phyloP scores from a whole-genome alignment of 2,113 vertebrate genomes.

The Myodes glareolus region DNA sequence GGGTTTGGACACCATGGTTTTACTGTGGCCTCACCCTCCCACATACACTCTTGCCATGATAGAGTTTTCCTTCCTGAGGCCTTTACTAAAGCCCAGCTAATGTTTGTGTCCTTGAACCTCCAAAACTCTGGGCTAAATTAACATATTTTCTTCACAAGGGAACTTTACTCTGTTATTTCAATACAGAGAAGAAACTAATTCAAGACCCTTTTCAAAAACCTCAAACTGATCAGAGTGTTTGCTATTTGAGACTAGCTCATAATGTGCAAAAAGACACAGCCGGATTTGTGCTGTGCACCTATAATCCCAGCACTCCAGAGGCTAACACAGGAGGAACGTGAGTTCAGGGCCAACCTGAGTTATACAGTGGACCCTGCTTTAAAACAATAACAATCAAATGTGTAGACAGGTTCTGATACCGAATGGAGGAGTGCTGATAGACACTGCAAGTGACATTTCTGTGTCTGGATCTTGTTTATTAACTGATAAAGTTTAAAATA shows the following conservation, averaged over 20 bases:
- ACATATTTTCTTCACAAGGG: not conserved
- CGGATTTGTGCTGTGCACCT: not conserved
- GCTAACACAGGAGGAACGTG: not conserved
- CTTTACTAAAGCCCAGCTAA: not conserved
- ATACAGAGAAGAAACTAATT: not conserved
- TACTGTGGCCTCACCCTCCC: not conserved
- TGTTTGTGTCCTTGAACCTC: not conserved
- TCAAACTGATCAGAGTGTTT: not conserved
- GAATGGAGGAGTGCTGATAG: not conserved
- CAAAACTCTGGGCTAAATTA: not conserved
- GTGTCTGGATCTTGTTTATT: not conserved
- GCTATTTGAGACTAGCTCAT: not conserved
- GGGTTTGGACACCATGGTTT: not conserved
- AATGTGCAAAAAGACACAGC: not conserved
- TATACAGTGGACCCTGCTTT: not conserved
- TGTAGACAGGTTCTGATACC: not conserved
- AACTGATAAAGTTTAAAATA: not conserved
- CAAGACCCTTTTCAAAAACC: not conserved
- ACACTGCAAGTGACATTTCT: not conserved
- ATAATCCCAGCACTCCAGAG: not conserved
- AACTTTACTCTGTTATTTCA: not conserved
- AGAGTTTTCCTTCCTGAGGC: not conserved
- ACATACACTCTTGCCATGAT: too few relatives aligned
- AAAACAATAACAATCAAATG: not conserved
- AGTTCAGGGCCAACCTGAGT: not conserved